These are phyloP conservation scores for Delphinapterus leucas DNA, from an alignment of 2,113 vertebrate species.

Conservation along the genomic window DNA sequence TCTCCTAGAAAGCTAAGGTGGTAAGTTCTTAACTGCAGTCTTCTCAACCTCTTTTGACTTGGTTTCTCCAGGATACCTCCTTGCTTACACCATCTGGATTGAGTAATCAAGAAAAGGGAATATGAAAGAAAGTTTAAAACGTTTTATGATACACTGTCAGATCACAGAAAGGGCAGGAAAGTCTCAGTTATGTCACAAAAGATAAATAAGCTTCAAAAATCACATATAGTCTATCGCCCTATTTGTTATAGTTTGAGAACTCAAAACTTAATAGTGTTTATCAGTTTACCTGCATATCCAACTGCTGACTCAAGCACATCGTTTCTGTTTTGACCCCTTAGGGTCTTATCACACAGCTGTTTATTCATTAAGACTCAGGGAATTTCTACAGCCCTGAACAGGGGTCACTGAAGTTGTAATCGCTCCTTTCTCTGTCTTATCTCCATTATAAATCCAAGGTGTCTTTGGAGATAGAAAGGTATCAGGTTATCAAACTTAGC, in stretches of 20 bases:
- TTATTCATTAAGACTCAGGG: slow-evolving; percentile 28
- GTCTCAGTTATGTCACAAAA: not conserved
- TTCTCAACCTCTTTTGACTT: not conserved
- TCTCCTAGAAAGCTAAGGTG: not conserved
- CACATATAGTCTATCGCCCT: not conserved
- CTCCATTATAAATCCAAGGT: slow-evolving; percentile 35
- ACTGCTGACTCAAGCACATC: not conserved
- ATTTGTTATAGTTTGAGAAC: not conserved
- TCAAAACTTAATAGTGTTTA: not conserved
- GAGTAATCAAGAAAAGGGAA: slow-evolving; percentile 1
- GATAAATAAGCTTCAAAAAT: slow-evolving; percentile 27
- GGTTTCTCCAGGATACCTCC: not conserved
- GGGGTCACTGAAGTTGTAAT: not conserved
- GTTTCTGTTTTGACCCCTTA: slow-evolving; percentile 16
- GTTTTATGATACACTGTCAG: not conserved
- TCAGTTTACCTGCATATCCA: not conserved
- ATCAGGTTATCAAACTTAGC: not conserved
- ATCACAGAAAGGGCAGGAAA: not conserved
- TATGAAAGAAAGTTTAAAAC: not conserved
- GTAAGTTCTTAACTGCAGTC: not conserved
- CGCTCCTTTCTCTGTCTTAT: slow-evolving; percentile 22
- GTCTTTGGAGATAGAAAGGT: slow-evolving; percentile 13
- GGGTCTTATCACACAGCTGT: not conserved
- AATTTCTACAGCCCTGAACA: not conserved
- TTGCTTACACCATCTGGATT: not conserved